A percentile compares a stretch with the other conserved stretches of the same genome.
Conservation (phyloP, 2,888 invertebrate species). For the Chrysotoxum bicinctum region DNA sequence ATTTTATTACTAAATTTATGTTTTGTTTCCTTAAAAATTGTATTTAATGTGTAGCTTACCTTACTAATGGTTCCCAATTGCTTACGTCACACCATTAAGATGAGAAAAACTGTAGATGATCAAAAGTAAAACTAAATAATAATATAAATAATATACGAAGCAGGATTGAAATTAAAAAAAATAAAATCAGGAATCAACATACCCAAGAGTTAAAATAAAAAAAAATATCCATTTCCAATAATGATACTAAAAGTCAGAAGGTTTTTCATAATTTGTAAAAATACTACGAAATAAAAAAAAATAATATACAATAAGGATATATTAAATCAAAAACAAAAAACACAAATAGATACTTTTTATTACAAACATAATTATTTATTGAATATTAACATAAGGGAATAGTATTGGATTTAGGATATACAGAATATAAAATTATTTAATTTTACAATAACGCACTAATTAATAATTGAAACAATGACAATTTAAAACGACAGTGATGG, state of each 20-base stretch:
- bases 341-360: slow-evolving; percentile 7
- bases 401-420: slow-evolving; percentile 22
- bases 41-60: slow-evolving; percentile 82
- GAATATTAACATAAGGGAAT: slow-evolving; percentile 26
- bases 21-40: slow-evolving; percentile 71
- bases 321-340: slow-evolving; percentile 5
- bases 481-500: slow-evolving; percentile 44
- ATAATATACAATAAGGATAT: slow-evolving; percentile 15
- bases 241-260: slow-evolving; percentile 26
- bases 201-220: slow-evolving; percentile 37
- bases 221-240: neutral
- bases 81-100: slow-evolving; percentile 82
- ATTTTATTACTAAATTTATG: slow-evolving; percentile 46
- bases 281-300: slow-evolving; percentile 42
- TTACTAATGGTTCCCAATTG: slow-evolving; percentile 82
- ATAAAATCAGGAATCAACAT: slow-evolving; percentile 20
- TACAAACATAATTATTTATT: slow-evolving; percentile 34
- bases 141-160: slow-evolving; percentile 69
- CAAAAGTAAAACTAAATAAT: slow-evolving; percentile 70
- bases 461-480: slow-evolving; percentile 38
- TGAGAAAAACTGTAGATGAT: slow-evolving; percentile 73
- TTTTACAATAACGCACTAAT: slow-evolving; percentile 22
- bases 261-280: slow-evolving; percentile 45
- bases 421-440: slow-evolving; percentile 5
- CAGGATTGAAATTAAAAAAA: slow-evolving; percentile 19